Conservation (phyloP, 2,797 vertebrate genomes). For the Melanogrammus aeglefinus region DNA sequence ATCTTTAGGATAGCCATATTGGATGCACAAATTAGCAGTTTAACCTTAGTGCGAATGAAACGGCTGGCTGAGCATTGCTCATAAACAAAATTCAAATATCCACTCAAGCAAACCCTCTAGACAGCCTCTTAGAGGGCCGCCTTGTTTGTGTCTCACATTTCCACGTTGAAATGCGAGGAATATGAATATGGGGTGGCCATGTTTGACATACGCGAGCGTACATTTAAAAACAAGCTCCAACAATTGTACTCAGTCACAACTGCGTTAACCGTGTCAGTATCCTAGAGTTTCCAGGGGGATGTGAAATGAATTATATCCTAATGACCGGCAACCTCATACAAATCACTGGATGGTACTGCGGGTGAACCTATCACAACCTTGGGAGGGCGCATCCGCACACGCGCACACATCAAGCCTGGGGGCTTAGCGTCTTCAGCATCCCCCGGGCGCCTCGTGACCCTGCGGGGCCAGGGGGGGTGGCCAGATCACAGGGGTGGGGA, state of each 20-base stretch:
- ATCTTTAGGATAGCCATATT: conserved; percentile 39
- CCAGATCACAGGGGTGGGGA: too few relatives aligned
- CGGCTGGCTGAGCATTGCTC: conserved; percentile 39
- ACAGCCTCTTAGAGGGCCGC: conserved; percentile 20
- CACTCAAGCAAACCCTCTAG: conserved; percentile 46
- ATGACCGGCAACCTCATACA: background rate
- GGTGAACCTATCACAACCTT: background rate
- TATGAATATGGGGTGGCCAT: conserved; percentile 42
- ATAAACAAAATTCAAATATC: conserved; percentile 58
- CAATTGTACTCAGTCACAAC: background rate
- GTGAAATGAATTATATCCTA: background rate
- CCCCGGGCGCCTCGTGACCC: background rate
- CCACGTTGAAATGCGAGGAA: conserved; percentile 31
- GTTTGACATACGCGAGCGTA: conserved; percentile 12
- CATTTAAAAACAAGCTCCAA: conserved; percentile 1
- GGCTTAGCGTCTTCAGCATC: background rate
- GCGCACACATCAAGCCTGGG: background rate
- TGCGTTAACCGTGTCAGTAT: background rate
- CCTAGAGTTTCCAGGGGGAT: background rate
- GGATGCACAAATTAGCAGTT: conserved; percentile 53
- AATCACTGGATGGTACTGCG: background rate
- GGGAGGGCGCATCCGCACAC: background rate
- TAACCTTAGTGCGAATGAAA: conserved; percentile 39
- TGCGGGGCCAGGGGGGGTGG: too few relatives aligned
- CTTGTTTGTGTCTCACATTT: conserved; percentile 37